Conservation (phyloP, 2,113 vertebrate genomes). For the Tupaia chinensis region DNA sequence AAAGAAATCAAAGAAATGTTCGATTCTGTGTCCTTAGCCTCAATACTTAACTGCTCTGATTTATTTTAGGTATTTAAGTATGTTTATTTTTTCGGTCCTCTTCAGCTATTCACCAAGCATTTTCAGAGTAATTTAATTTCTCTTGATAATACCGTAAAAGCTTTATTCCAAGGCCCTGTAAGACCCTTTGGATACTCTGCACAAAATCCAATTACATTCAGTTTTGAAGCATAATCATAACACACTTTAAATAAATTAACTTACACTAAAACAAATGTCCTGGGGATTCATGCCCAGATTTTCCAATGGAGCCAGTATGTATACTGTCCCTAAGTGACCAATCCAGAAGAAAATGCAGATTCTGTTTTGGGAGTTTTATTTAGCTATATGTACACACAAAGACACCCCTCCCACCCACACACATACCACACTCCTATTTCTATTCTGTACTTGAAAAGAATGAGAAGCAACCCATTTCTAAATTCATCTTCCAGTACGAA, state of each 20-base stretch:
- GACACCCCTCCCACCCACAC: background rate
- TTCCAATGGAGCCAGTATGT: background rate
- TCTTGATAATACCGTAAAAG: background rate
- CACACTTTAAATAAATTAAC: constrained; percentile 50
- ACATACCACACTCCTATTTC: background rate
- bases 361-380: background rate
- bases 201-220: background rate
- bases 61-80: background rate
- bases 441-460: constrained; percentile 37
- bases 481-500: background rate
- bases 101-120: constrained; percentile 5
- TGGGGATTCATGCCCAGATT: background rate
- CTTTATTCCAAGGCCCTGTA: background rate
- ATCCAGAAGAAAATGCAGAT: background rate
- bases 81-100: constrained; percentile 30
- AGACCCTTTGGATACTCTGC: background rate
- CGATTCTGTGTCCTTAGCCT: background rate
- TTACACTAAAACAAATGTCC: background rate
- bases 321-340: background rate
- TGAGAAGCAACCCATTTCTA: background rate
- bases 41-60: background rate
- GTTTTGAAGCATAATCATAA: constrained; percentile 15
- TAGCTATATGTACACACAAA: background rate
- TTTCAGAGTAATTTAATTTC: background rate
- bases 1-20: constrained; percentile 6